These are phyloP conservation scores for Himalopsyche tibetana DNA, from an alignment of 2,888 invertebrate genomes.

Conservation along the genomic window DNA sequence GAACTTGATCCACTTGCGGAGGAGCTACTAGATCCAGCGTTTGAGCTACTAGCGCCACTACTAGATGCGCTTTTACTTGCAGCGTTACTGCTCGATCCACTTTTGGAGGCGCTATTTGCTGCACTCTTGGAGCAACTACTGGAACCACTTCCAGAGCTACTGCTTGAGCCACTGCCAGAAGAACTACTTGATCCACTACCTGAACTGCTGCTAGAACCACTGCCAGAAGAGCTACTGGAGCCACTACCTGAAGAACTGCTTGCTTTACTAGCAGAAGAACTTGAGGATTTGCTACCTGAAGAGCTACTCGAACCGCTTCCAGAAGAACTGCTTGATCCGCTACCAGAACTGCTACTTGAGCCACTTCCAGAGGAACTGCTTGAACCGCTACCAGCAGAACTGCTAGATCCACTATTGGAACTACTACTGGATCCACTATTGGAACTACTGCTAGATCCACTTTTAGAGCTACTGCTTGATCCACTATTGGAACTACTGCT, in stretches of 20 bases:
- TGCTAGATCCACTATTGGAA: not conserved
- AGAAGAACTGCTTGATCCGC: slow-evolving; percentile 26
- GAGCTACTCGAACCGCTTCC: not conserved
- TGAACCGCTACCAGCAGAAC: not conserved
- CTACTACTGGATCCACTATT: not conserved
- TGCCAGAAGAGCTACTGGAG: not conserved
- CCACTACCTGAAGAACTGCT: not conserved
- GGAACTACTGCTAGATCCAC: not conserved
- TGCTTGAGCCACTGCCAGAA: not conserved
- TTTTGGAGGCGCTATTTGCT: not conserved
- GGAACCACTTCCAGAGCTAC: not conserved
- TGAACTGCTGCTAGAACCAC: not conserved
- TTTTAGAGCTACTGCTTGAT: not conserved
- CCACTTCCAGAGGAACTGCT: not conserved
- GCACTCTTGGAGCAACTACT: not conserved
- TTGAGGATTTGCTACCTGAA: not conserved
- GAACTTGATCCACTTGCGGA: not conserved
- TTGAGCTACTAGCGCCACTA: not conserved
- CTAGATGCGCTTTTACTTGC: not conserved
- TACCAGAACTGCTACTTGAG: not conserved
- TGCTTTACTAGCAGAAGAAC: not conserved
- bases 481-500: not conserved
- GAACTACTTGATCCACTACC: not conserved
- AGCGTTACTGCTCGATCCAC: not conserved
- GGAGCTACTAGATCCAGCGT: not conserved